Evolutionary conservation across 1,140 invertebrate genomes (phyloP).

Genomic region (Amphibalanus amphitrite): DNA sequence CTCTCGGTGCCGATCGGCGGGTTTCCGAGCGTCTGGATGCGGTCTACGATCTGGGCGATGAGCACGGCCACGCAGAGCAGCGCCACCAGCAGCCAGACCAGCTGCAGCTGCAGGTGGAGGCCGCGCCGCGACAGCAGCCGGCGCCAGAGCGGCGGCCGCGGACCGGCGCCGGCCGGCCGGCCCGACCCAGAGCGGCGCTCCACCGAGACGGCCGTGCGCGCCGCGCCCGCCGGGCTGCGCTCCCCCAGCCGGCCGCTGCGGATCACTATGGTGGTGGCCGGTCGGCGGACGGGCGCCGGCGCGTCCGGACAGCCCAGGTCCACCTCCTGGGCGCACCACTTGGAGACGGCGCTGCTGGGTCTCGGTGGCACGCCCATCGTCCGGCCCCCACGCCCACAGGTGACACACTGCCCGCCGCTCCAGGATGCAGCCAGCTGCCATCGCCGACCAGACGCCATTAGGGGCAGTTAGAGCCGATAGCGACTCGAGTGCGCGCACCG

Average conservation of each 20-base stretch:
- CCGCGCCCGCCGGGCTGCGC: too few species aligned
- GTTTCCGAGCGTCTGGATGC: neutral
- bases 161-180: too few species aligned
- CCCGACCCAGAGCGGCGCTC: neutral
- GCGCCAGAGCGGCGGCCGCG: neutral
- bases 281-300: too few species aligned
- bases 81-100: neutral
- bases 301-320: neutral
- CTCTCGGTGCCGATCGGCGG: neutral
- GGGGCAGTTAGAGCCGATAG: neutral
- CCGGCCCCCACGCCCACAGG: too few species aligned
- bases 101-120: neutral
- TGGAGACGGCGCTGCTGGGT: neutral
- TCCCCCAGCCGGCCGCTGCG: neutral
- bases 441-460: neutral
- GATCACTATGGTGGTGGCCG: neutral
- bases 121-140: neutral
- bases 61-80: neutral
- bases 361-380: neutral
- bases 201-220: too few species aligned
- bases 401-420: neutral
- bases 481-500: neutral
- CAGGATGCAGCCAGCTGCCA: neutral
- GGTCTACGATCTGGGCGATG: neutral
- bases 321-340: neutral